phyloP scores from a whole-genome alignment of 2,797 vertebrate species.

The Enteromius radiatus region DNA sequence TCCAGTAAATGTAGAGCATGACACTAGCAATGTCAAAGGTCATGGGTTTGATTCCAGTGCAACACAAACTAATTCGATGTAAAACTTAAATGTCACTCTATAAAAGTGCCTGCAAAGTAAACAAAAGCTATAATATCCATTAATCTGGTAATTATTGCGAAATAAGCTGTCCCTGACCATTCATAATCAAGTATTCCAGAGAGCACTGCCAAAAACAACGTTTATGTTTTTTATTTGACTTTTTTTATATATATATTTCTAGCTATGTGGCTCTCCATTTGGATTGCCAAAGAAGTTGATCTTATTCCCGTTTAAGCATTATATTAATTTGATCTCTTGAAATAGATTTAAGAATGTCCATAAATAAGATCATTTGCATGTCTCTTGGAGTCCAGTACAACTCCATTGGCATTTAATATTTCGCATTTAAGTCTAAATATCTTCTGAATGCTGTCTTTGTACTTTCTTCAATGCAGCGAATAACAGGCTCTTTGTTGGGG shows the following conservation, averaged over 20 bases:
- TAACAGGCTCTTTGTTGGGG: slow-evolving; percentile 83
- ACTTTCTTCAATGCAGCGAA: slow-evolving; percentile 79
- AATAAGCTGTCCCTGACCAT: neutral
- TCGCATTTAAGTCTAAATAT: neutral
- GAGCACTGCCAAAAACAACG: too few relatives aligned
- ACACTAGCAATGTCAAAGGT: neutral
- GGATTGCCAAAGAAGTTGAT: neutral
- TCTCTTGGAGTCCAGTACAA: slow-evolving; percentile 1
- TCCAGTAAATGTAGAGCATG: neutral
- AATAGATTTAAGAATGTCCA: neutral
- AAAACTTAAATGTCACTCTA: neutral
- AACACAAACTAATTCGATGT: neutral
- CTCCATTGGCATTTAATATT: neutral
- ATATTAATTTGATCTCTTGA: neutral
- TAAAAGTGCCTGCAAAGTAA: neutral
- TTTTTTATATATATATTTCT: neutral
- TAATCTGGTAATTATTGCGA: neutral
- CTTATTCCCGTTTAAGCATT: neutral
- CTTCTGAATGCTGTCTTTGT: slow-evolving; percentile 52
- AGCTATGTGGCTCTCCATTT: neutral
- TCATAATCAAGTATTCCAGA: neutral
- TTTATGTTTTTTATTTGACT: neutral
- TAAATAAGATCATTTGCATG: slow-evolving; percentile 15
- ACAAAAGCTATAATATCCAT: neutral
- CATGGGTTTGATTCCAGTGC: neutral